phyloP scores from a whole-genome alignment of 2,888 invertebrate species.

The Icerya purchasi region DNA sequence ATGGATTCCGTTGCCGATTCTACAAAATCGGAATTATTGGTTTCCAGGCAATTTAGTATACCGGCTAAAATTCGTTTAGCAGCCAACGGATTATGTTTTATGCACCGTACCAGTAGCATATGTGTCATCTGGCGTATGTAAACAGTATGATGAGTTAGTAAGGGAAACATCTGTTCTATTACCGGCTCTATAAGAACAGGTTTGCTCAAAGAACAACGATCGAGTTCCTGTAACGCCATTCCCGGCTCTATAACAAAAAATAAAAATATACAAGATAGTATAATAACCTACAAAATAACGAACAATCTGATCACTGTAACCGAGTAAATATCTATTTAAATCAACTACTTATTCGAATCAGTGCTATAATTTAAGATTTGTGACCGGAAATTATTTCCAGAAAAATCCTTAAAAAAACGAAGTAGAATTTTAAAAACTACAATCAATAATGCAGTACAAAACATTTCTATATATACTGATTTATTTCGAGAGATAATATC shows the following conservation, averaged over 20 bases:
- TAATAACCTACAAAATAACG: too few relatives aligned
- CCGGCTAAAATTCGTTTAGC: slow-evolving; percentile 38
- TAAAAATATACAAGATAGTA: too few relatives aligned
- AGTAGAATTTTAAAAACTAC: too few relatives aligned
- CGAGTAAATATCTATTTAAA: too few relatives aligned
- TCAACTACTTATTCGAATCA: too few relatives aligned
- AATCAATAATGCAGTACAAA: too few relatives aligned
- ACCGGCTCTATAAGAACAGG: slow-evolving; percentile 43
- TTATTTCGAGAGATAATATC: too few relatives aligned
- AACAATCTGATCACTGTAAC: too few relatives aligned
- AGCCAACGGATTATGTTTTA: slow-evolving; percentile 41
- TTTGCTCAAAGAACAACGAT: slow-evolving; percentile 44
- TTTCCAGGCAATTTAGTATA: slow-evolving; percentile 60
- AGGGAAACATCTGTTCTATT: slow-evolving; percentile 37
- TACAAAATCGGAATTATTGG: slow-evolving; percentile 54
- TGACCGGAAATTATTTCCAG: too few relatives aligned
- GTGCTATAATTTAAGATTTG: too few relatives aligned
- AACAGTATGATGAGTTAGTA: slow-evolving; percentile 36
- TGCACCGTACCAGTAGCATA: slow-evolving; percentile 43
- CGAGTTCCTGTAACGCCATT: slow-evolving; percentile 47
- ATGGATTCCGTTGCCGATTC: slow-evolving; percentile 57
- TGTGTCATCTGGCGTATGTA: slow-evolving; percentile 45
- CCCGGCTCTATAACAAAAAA: slow-evolving; percentile 31
- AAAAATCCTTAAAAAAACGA: too few relatives aligned
- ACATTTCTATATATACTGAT: too few relatives aligned